Conservation (phyloP, 2,113 vertebrate species). For the Syngnathus floridae region DNA sequence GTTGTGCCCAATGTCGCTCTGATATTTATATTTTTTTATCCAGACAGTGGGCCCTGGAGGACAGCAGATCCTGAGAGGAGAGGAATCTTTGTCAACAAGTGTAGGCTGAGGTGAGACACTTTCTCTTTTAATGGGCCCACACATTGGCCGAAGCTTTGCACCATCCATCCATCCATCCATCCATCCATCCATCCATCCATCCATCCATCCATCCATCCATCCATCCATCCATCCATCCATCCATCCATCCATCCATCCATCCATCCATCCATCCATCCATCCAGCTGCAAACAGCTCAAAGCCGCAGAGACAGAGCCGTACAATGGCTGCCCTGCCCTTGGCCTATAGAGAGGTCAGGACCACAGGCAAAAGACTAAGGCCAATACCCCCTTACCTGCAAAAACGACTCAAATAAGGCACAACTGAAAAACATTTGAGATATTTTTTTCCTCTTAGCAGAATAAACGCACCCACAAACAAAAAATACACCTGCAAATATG, state of each 20-base stretch:
- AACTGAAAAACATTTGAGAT: no score
- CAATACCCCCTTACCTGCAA: no score
- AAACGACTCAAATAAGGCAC: no score
- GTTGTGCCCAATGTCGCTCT: background rate
- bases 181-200: background rate
- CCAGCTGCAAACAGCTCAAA: no score
- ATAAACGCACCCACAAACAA: no score
- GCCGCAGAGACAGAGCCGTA: no score
- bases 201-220: background rate
- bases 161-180: background rate
- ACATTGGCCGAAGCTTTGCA: background rate
- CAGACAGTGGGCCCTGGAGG: constrained; percentile 65
- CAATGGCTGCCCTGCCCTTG: no score
- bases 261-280: background rate
- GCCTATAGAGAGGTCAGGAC: no score
- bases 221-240: background rate
- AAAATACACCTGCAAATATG: no score
- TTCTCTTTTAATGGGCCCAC: constrained; percentile 10
- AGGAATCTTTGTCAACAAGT: constrained; percentile 71
- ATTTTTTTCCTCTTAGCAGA: no score
- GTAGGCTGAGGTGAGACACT: constrained; percentile 65
- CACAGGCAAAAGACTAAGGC: no score
- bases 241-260: no score
- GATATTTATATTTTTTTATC: background rate
- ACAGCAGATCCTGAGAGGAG: constrained; percentile 64